phyloP scores from a whole-genome alignment of 2,113 vertebrate species.

The Chaenogobius annularis region DNA sequence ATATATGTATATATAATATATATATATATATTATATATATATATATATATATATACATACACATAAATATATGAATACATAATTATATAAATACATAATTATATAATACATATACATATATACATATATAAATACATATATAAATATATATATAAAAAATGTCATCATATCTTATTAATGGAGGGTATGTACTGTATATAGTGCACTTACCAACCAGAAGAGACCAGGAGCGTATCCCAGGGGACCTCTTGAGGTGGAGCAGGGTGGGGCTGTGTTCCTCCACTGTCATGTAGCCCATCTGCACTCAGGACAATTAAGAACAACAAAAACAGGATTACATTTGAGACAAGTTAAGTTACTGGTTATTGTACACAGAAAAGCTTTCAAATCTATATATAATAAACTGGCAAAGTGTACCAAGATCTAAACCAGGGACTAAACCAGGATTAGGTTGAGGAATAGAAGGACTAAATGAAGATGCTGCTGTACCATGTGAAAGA shows the following conservation, averaged over 20 bases:
- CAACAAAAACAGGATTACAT: not conserved
- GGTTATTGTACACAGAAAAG: not conserved
- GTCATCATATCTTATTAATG: not conserved
- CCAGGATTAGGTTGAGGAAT: not conserved
- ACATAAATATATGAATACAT: too few relatives aligned
- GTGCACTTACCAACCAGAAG: constrained; percentile 84
- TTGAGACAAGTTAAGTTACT: not conserved
- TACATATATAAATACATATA: too few relatives aligned
- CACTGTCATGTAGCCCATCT: constrained; percentile 92
- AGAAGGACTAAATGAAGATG: not conserved
- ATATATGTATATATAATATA: too few relatives aligned
- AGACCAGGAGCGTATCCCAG: constrained; percentile 94
- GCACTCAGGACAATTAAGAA: constrained; percentile 7
- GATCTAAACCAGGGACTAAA: not conserved
- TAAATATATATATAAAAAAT: not conserved
- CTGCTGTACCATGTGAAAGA: not conserved
- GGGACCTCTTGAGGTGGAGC: constrained; percentile 88
- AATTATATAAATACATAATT: too few relatives aligned
- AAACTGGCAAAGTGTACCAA: not conserved
- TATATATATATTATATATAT: too few relatives aligned
- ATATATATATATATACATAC: too few relatives aligned
- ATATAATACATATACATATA: too few relatives aligned
- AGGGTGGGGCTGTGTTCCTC: constrained; percentile 77
- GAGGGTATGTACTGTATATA: too few relatives aligned
- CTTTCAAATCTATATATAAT: not conserved